Conservation (phyloP, 2,797 vertebrate species). For the Rhinophrynus dorsalis region DNA sequence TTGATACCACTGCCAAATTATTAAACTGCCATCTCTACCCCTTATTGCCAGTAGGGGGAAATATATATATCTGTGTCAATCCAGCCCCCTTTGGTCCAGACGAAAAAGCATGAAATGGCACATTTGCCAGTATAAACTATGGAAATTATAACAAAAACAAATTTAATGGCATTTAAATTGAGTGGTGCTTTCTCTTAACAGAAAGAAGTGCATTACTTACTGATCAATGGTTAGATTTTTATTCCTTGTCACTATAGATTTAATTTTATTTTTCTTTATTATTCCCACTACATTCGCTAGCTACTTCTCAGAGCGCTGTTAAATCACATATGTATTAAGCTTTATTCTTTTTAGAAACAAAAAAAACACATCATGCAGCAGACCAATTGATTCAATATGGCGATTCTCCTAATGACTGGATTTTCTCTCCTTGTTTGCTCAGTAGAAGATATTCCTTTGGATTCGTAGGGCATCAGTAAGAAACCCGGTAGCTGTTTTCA, state of each 20-base stretch:
- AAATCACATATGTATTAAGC: constrained; percentile 11
- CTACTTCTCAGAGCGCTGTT: constrained; percentile 14
- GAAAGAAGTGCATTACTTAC: background rate
- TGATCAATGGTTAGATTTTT: constrained; percentile 21
- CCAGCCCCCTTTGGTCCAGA: constrained; percentile 42
- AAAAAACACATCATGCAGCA: constrained; percentile 33
- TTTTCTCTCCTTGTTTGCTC: background rate
- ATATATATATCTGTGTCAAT: background rate
- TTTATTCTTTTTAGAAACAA: background rate
- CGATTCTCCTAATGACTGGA: background rate
- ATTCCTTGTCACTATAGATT: constrained; percentile 18
- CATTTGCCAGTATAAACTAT: background rate
- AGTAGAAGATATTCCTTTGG: background rate
- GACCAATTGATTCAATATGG: constrained; percentile 8
- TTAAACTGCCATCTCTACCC: background rate
- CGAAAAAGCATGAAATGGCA: constrained; percentile 15
- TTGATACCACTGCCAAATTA: background rate
- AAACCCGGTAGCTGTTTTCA: constrained; percentile 57
- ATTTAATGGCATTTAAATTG: background rate
- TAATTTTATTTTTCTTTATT: too few species aligned
- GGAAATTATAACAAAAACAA: constrained; percentile 1
- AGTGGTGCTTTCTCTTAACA: constrained; percentile 8
- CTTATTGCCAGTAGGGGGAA: background rate
- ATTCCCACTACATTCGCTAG: constrained; percentile 29
- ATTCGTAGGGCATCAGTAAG: background rate